These are phyloP conservation scores for Atrichornis clamosus DNA, from an alignment of 2,113 vertebrate species.

Conservation along the genomic window DNA sequence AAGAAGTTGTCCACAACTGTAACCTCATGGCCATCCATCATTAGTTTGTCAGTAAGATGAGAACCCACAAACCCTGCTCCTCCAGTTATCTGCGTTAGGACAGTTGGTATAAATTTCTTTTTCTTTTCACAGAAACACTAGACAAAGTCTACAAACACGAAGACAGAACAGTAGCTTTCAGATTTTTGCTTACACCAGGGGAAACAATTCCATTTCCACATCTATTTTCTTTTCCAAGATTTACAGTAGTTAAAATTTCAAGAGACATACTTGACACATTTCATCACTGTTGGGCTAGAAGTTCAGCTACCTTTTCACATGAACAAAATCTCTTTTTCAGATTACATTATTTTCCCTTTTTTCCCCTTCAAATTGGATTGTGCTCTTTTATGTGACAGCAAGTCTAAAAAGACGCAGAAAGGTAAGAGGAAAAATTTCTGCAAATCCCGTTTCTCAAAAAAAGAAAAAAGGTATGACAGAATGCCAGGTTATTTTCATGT, in stretches of 20 bases:
- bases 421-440: not conserved
- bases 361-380: slow-evolving; percentile 20
- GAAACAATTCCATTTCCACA: slow-evolving; percentile 38
- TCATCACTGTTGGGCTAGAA: not conserved
- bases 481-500: not conserved
- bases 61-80: slow-evolving; percentile 98
- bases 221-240: not conserved
- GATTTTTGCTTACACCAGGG: not conserved
- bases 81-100: slow-evolving; percentile 88
- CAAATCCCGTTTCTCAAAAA: not conserved
- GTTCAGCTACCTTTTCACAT: not conserved
- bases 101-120: slow-evolving; percentile 62
- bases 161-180: slow-evolving; percentile 33
- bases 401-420: not conserved
- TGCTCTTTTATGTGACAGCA: not conserved
- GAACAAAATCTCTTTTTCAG: not conserved
- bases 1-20: slow-evolving; percentile 99
- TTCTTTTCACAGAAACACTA: slow-evolving; percentile 67
- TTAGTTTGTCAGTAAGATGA: slow-evolving; percentile 97
- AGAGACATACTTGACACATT: not conserved
- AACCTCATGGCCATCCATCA: slow-evolving; percentile 99
- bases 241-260: not conserved
- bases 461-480: not conserved
- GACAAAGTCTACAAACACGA: slow-evolving; percentile 69
- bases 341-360: not conserved